A percentile compares a stretch with the other conserved stretches of the same genome.
Conservation (phyloP, 1,140 invertebrate genomes). For the Drosophila kepulauana region DNA sequence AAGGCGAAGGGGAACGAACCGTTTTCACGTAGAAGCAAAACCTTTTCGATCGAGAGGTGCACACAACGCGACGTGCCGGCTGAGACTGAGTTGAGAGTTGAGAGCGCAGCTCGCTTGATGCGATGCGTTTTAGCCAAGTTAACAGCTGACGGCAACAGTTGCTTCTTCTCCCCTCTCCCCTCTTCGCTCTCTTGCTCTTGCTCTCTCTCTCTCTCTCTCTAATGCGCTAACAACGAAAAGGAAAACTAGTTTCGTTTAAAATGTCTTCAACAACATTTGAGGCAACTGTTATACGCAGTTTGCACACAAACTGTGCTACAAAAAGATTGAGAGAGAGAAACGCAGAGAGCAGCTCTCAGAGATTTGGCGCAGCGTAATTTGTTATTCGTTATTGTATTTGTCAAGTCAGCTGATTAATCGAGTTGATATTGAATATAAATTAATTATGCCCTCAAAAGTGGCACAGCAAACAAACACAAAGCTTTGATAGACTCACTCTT, state of each 20-base stretch:
- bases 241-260: slow-evolving; percentile 77
- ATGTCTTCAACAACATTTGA: slow-evolving; percentile 61
- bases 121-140: slow-evolving; percentile 64
- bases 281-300: slow-evolving; percentile 52
- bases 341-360: not conserved
- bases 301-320: slow-evolving; percentile 57
- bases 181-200: not conserved
- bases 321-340: slow-evolving; percentile 16
- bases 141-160: slow-evolving; percentile 64
- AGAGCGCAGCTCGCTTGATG: slow-evolving; percentile 28
- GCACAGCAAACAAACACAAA: slow-evolving; percentile 23
- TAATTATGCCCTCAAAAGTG: slow-evolving; percentile 69
- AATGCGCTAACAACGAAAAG: slow-evolving; percentile 45
- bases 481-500: not conserved
- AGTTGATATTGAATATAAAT: slow-evolving; percentile 82
- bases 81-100: slow-evolving; percentile 54
- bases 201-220: slow-evolving; percentile 8
- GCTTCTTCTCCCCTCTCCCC: slow-evolving; percentile 10
- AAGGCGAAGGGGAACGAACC: slow-evolving; percentile 30
- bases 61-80: slow-evolving; percentile 75
- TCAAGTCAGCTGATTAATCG: slow-evolving; percentile 83
- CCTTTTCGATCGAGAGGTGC: slow-evolving; percentile 58
- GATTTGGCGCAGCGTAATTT: slow-evolving; percentile 55
- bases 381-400: slow-evolving; percentile 75
- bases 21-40: slow-evolving; percentile 49